These are phyloP conservation scores for Scaptomyza cyrtandrae DNA, from an alignment of 2,888 invertebrate genomes.

Conservation along the genomic window DNA sequence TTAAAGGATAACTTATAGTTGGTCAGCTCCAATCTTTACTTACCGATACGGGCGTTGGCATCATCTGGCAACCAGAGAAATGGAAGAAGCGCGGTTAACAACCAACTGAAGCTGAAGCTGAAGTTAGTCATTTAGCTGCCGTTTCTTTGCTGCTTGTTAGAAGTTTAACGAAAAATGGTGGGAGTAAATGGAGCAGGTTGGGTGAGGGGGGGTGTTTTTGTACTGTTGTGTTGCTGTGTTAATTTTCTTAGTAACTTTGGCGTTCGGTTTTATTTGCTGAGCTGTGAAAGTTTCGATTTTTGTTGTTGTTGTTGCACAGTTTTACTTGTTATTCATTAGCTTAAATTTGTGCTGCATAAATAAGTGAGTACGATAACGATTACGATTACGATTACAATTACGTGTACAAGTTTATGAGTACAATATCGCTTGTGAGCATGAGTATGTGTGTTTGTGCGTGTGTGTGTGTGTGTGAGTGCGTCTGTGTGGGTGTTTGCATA, in stretches of 20 bases:
- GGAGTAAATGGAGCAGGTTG: not conserved
- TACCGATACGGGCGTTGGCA: constrained; percentile 83
- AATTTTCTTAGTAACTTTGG: constrained; percentile 59
- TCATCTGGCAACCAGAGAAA: constrained; percentile 75
- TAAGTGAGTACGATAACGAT: constrained; percentile 70
- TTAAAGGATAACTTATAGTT: constrained; percentile 34
- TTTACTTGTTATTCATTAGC: constrained; percentile 78
- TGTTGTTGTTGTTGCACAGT: constrained; percentile 49
- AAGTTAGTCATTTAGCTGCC: constrained; percentile 64
- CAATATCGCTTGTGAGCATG: constrained; percentile 27
- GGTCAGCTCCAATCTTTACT: constrained; percentile 56
- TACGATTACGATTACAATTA: constrained; percentile 44
- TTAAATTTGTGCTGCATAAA: constrained; percentile 76
- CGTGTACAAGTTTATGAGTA: constrained; percentile 42
- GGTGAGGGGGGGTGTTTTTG: constrained; percentile 17
- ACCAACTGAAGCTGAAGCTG: constrained; percentile 54
- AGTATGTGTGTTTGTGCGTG: constrained; percentile 8
- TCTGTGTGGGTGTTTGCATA: constrained; percentile 8
- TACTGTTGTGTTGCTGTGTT: constrained; percentile 16
- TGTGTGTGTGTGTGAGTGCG: constrained; percentile 3
- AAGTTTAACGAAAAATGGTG: not conserved
- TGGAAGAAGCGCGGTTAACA: constrained; percentile 65
- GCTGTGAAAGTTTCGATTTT: constrained; percentile 51
- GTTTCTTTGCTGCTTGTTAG: constrained; percentile 14
- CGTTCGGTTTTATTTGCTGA: constrained; percentile 35